Conservation (phyloP, 2,888 invertebrate genomes). For the Rhagonycha fulva region DNA sequence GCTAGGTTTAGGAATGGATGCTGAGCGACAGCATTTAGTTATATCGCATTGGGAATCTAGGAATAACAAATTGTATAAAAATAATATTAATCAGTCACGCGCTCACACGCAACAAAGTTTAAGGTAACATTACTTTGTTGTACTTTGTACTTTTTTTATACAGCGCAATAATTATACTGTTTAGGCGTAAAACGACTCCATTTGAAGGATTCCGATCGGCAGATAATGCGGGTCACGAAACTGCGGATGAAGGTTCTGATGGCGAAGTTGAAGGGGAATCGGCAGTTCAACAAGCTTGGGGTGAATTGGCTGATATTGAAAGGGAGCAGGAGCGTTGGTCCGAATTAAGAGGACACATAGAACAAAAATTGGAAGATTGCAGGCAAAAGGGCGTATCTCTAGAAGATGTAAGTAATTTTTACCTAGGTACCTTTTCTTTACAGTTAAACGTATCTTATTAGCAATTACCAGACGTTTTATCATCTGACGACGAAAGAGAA, state of each 20-base stretch:
- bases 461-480: conserved; percentile 84
- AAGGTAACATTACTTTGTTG: conserved; percentile 50
- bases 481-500: conserved; percentile 89
- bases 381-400: conserved; percentile 77
- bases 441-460: conserved; percentile 45
- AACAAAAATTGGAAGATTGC: conserved; percentile 80
- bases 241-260: conserved; percentile 44
- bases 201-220: conserved; percentile 46
- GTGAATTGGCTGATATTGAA: conserved; percentile 81
- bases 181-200: conserved; percentile 8
- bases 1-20: conserved; percentile 83
- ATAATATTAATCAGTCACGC: conserved; percentile 59
- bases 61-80: conserved; percentile 75
- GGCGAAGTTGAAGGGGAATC: conserved; percentile 63
- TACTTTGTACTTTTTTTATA: background rate
- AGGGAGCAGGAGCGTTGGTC: conserved; percentile 84
- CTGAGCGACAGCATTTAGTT: conserved; percentile 85
- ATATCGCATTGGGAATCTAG: conserved; percentile 89
- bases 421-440: background rate
- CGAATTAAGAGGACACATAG: conserved; percentile 74
- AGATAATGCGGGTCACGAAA: conserved; percentile 48
- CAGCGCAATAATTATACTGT: background rate
- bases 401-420: conserved; percentile 74
- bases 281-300: conserved; percentile 81
- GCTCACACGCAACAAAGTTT: conserved; percentile 66